phyloP scores from a whole-genome alignment of 2,797 vertebrate genomes.

The Ptychobarbus kaznakovi region DNA sequence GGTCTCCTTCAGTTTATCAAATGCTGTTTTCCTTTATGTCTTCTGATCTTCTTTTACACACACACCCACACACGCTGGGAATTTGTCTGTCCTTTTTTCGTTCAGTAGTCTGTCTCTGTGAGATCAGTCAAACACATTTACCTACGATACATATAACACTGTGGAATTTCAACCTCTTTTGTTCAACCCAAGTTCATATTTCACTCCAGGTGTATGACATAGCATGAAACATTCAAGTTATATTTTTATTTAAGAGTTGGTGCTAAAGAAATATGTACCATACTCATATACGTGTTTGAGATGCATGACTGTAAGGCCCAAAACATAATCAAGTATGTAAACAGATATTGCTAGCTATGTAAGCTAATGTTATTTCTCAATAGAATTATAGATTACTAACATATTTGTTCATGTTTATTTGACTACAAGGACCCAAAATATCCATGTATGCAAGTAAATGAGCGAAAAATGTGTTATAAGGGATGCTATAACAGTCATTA shows the following conservation, averaged over 20 bases:
- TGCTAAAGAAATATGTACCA: too few species aligned
- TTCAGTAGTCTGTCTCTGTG: slow-evolving; percentile 39
- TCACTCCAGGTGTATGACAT: slow-evolving; percentile 37
- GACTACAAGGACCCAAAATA: not conserved
- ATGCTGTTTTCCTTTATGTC: not conserved
- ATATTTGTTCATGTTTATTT: not conserved
- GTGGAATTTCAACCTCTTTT: slow-evolving; percentile 16
- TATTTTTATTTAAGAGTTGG: slow-evolving; percentile 3
- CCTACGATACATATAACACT: slow-evolving; percentile 34
- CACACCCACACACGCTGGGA: not conserved
- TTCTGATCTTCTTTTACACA: slow-evolving; percentile 17
- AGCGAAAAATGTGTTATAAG: not conserved
- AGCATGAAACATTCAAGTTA: slow-evolving; percentile 34
- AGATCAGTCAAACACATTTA: slow-evolving; percentile 49
- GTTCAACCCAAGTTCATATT: slow-evolving; percentile 36
- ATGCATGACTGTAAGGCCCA: too few species aligned
- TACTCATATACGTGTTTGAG: too few species aligned
- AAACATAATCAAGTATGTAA: too few species aligned
- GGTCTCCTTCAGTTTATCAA: slow-evolving; percentile 6
- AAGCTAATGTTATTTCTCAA: too few species aligned
- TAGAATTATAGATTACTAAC: not conserved
- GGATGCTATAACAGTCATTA: not conserved
- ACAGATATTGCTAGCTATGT: too few species aligned
- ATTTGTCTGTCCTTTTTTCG: not conserved
- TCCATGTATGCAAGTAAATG: not conserved